A percentile compares a stretch with the other conserved stretches of the same genome.
Conservation (phyloP, 2,113 vertebrate species). For the Tapirus terrestris region DNA sequence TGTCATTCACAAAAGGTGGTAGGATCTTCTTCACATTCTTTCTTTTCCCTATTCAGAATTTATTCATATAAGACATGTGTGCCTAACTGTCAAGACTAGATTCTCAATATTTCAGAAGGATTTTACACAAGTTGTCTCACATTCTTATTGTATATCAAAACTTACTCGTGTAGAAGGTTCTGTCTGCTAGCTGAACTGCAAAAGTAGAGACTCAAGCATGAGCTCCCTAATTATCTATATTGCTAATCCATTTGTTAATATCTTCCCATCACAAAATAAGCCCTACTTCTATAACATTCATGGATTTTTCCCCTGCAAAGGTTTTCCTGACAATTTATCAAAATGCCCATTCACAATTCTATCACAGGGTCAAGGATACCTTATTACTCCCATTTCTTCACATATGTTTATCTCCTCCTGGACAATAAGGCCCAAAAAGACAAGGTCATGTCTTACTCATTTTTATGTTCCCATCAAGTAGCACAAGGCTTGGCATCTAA, state of each 20-base stretch:
- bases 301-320: background rate
- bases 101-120: background rate
- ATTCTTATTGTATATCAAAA: background rate
- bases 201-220: background rate
- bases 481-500: slow-evolving; percentile 15
- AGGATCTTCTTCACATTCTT: background rate
- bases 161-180: background rate
- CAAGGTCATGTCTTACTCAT: slow-evolving; percentile 24
- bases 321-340: background rate
- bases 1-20: background rate
- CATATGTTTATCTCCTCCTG: background rate
- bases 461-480: background rate
- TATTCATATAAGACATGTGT: background rate
- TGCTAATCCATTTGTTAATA: background rate
- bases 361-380: background rate
- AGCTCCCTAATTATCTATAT: background rate
- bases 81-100: background rate
- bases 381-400: background rate
- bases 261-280: background rate
- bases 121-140: background rate
- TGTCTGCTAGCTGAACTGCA: background rate
- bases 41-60: background rate
- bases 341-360: background rate
- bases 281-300: background rate
- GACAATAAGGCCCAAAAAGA: background rate